Conservation (phyloP, 2,797 vertebrate genomes). For the Hapalemur alaotrensis region DNA sequence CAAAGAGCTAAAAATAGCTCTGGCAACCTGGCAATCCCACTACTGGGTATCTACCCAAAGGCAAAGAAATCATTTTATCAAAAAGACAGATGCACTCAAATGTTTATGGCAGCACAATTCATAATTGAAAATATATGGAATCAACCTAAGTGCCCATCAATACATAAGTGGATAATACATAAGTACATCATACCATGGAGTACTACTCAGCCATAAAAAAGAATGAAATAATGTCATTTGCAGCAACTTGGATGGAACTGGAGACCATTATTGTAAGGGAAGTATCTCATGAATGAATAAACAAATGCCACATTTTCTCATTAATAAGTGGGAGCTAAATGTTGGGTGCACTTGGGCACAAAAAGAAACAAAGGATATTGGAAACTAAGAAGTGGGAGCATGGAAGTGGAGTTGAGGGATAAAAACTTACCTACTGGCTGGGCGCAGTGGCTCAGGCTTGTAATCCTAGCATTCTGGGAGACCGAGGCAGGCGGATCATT, state of each 20-base stretch:
- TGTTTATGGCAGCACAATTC: not conserved
- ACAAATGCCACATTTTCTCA: not conserved
- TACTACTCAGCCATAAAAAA: not conserved
- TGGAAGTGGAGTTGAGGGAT: not conserved
- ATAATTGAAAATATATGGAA: not conserved
- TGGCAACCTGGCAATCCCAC: not conserved
- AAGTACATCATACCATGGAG: no score
- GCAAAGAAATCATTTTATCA: not conserved
- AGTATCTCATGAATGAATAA: not conserved
- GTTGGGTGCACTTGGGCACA: not conserved
- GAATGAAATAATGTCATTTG: not conserved
- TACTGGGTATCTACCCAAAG: not conserved
- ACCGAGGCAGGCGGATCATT: no score
- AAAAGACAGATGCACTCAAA: not conserved
- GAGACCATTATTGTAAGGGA: not conserved
- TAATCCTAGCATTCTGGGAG: no score
- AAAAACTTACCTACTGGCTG: not conserved
- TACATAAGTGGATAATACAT: not conserved
- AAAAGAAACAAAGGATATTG: not conserved
- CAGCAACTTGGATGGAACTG: not conserved
- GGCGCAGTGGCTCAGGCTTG: no score
- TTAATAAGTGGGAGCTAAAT: not conserved
- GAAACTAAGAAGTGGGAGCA: not conserved
- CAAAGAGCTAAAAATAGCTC: not conserved
- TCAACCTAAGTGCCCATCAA: not conserved